Evolutionary conservation across 1,140 invertebrate genomes (phyloP), one percentile per base, ranked within the genome.

Genomic region (Tyrophagus putrescentiae): DNA sequence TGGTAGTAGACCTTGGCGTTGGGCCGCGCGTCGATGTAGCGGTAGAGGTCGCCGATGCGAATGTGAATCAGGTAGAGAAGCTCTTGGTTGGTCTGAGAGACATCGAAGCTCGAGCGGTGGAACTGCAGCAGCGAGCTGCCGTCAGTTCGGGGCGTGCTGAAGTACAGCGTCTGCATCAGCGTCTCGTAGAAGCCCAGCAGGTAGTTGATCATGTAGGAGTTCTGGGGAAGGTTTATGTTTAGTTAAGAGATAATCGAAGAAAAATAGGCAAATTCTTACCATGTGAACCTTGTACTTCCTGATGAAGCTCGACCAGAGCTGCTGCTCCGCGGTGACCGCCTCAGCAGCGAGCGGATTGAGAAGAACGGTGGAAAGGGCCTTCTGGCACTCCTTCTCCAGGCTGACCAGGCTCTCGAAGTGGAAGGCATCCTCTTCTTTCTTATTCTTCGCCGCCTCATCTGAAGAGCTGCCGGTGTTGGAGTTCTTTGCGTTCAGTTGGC

Each of bases 1-100:
- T n/a, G 23, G 44, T 64, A 64, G 56, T 63, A 64, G 28, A 34
- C 16, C 32, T 60, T 59, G 29, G 63, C 62, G 18, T 42, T 57
- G 9, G 28, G 18, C 5, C 13, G 13, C 9, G 50, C 28, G 28
- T 60, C 48, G 4, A 31, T 21, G 27, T 64, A 64, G n/a, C 63
- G 32, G 57, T 60, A 59, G 16, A 64, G 28, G 50, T 64, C 63
- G 29, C 63, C 63, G 9, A 64, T 29, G 16, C 61, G 41, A 6
- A 64, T 63, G 11, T 50, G 39, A 27, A 64, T 36, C 42, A 62
- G 58, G 44, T 64, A 64, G n/a, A 63, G 21, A 1, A 64, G 33
- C n/a, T 21, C 2, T 33, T 41, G 11, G 25, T 60, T 42, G 5
- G 53, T 36, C 31, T 6, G n/a, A 7, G 29, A 29, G 4, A 34